Conservation (phyloP, 92 coral and sea anemone species). For the Porites cylindrica region DNA sequence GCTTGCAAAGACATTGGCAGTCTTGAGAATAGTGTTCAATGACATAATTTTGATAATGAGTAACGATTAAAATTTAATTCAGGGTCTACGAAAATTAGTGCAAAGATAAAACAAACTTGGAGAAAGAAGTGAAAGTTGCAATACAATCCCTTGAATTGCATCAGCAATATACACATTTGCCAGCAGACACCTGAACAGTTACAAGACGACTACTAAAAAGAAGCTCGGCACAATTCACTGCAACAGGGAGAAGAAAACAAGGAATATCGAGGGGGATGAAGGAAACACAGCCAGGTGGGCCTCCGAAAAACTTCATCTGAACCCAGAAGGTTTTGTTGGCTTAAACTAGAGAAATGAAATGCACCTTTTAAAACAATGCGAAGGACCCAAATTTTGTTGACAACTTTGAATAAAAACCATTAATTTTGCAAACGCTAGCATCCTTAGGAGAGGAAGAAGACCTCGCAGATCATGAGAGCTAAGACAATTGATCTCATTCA, state of each 20-base stretch:
- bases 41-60: constrained; percentile 37
- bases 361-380: too few relatives aligned
- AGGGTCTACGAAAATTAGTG: constrained; percentile 21
- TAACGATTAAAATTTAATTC: constrained; percentile 30
- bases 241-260: background rate
- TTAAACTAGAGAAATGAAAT: too few relatives aligned
- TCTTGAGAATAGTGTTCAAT: constrained; percentile 16
- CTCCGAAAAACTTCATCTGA: background rate
- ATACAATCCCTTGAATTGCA: constrained; percentile 23
- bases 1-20: background rate
- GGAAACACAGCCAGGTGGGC: background rate
- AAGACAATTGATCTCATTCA: constrained; percentile 6
- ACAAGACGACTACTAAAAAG: background rate
- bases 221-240: background rate
- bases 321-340: too few relatives aligned
- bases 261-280: background rate
- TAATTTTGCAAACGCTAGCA: too few relatives aligned
- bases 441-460: too few relatives aligned
- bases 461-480: background rate
- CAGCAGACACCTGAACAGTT: constrained; percentile 25
- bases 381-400: too few relatives aligned
- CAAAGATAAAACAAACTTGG: constrained; percentile 28
- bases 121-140: constrained; percentile 16
- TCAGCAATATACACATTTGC: constrained; percentile 39
- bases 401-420: too few relatives aligned